Evolutionary conservation across 64 coral and sea anemone genomes (phyloP).

Genomic region (Actinia tenebrosa): DNA sequence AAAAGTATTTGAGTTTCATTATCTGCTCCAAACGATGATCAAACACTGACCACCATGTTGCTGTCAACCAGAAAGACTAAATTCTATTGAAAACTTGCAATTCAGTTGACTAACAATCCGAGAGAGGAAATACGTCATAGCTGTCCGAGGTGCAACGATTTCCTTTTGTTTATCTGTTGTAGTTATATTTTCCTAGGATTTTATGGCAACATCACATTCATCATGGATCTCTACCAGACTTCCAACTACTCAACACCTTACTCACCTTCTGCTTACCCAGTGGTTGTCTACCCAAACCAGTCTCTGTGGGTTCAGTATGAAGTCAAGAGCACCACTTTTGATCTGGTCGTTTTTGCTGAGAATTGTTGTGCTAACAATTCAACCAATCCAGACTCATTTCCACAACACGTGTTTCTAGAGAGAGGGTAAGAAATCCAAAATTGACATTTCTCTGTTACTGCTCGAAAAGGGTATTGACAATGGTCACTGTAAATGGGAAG

Average conservation of each 20-base stretch:
- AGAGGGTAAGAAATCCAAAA: slow-evolving; percentile 43
- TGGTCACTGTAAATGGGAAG: no score
- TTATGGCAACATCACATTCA: slow-evolving; percentile 57
- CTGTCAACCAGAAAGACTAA: no score
- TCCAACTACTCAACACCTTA: slow-evolving; percentile 30
- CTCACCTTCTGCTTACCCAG: slow-evolving; percentile 32
- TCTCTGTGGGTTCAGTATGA: slow-evolving; percentile 50
- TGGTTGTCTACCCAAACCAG: slow-evolving; percentile 39
- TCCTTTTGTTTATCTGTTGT: no score
- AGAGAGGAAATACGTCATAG: no score
- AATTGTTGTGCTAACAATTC: slow-evolving; percentile 49
- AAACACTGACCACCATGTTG: no score
- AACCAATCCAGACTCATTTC: slow-evolving; percentile 44
- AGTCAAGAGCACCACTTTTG: slow-evolving; percentile 17
- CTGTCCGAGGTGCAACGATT: no score
- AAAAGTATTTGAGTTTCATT: no score
- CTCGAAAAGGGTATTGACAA: no score
- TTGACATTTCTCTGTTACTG: no score
- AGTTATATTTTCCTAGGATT: slow-evolving; percentile 3
- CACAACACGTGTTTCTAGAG: slow-evolving; percentile 57
- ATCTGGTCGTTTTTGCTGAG: slow-evolving; percentile 60
- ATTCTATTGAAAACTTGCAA: no score
- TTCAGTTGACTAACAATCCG: no score
- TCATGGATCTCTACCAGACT: not conserved
- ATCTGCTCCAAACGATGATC: no score